phyloP scores from a whole-genome alignment of 2,797 vertebrate genomes.

The Leontopithecus rosalia region DNA sequence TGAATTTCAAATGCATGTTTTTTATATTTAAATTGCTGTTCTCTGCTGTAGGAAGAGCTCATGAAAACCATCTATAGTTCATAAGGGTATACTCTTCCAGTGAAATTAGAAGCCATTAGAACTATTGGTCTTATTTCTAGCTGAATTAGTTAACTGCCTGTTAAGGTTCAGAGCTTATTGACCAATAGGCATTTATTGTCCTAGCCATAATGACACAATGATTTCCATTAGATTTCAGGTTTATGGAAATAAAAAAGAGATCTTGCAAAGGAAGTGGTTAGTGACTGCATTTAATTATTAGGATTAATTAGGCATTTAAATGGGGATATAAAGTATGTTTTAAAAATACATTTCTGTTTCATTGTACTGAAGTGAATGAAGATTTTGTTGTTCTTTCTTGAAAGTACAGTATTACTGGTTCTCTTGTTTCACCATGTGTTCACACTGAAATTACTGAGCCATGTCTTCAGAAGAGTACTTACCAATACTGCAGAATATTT shows the following conservation, averaged over 20 bases:
- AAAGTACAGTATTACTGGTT: constrained; percentile 3
- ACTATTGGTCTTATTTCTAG: constrained; percentile 74
- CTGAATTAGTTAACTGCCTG: constrained; percentile 76
- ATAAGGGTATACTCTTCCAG: constrained; percentile 56
- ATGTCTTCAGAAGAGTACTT: neutral
- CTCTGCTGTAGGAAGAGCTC: constrained; percentile 59
- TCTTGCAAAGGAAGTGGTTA: constrained; percentile 68
- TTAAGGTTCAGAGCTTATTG: constrained; percentile 78
- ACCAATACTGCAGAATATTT: neutral
- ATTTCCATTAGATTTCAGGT: constrained; percentile 74
- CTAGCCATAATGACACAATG: constrained; percentile 66
- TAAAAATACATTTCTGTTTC: constrained; percentile 68
- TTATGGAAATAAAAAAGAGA: constrained; percentile 75
- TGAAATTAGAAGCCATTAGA: constrained; percentile 75
- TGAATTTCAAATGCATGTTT: constrained; percentile 69
- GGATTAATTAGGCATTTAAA: constrained; percentile 77
- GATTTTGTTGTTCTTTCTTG: constrained; percentile 44
- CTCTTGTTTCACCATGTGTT: constrained; percentile 23
- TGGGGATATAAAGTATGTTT: constrained; percentile 63
- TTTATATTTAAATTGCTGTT: constrained; percentile 67
- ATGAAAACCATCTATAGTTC: constrained; percentile 66
- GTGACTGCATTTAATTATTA: constrained; percentile 75
- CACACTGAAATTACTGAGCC: neutral
- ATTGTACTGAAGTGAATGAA: constrained; percentile 22
- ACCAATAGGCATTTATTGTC: constrained; percentile 76